Base-by-base conservation (phyloP, 2,888 invertebrate genomes). In the Nomada hirtipes region DNA sequence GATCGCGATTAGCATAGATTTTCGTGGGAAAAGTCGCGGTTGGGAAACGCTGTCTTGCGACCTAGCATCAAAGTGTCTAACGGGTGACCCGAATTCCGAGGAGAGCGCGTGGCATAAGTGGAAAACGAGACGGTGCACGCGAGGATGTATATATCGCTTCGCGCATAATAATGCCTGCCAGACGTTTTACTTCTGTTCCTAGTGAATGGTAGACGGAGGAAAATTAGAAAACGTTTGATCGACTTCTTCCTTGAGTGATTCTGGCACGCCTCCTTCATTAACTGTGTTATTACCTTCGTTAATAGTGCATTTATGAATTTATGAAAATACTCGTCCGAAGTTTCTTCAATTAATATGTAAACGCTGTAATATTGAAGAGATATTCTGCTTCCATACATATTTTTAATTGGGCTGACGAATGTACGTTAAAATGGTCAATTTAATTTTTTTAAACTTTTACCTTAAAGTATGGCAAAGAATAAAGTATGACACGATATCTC, bases 21-120 rank as follows among this genome's bases (percentile, higher is more conserved):
- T 84, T 59, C 73, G 57, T 72, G 82, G 64, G 86, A 86, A 82
- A 76, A 63, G 44, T 47, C 64, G n/a, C 59, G 67, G 84, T 77
- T 73, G 77, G 81, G 86, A 84, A 79, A 79, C 79, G 61, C 67
- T 60, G 81, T 55, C 53, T 47, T 65, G n/a, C 11, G 36, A 61
- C 60, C 36, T 65, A 47, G 60, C 36, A 59, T 59, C 44, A 73
- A 68, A 74, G 59, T 59, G 60, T 79, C 68, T 84, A 86, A 84
- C 86, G 84, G 86, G 68, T 81, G 86, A 79, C 79, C 80, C 86
- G 85, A 84, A 84, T 86, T 76, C 84, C 82, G 11, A 47, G 55
- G 23, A 26, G 52, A 47, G 26, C 57, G 7, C 55, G 60, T 36
- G 15, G 44, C 47, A 52, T 18, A 50, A 60, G n/a, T 69, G 29